Base-by-base conservation (phyloP, 2,888 invertebrate genomes). In the Cordilura impudica region DNA sequence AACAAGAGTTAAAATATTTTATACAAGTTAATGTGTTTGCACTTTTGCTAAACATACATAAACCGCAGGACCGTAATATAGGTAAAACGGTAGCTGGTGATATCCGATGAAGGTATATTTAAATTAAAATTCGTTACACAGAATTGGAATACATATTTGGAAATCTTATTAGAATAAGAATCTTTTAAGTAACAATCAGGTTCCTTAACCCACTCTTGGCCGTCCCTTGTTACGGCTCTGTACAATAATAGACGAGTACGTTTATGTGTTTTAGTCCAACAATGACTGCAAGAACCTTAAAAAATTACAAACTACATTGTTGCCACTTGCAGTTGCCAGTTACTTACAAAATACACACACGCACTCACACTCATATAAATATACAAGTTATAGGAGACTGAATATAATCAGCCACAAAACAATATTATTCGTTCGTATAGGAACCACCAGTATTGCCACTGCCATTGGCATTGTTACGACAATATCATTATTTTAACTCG, bases 11-110 rank as follows among this genome's bases (percentile, higher is more conserved):
- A 61, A 74, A 71, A 47, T 26, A 18, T 66, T 71, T 54, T 51
- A 35, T 26, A 51, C 61, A 67, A 63, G 56, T 67, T 77, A 72
- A 67, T 72, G 29, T 21, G 53, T 77, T 77, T 71, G 71, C 29
- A 61, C 35, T 71, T 71, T 66, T 61, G 8, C 43, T 14, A 4
- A 19, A 39, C 19, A 2, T n/a, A 26, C 6, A 26, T 26, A 26
- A 26, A 26, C n/a, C n/a, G 26, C 26, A 26, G 26, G 6, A 4
- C 26, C 19, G 16, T 47, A 47, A 16, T 14, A 8, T 7, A 19
- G 8, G 2, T n/a, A n/a, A n/a, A n/a, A n/a, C n/a, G n/a, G n/a
- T n/a, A n/a, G n/a, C n/a, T n/a, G 14, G 14, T 47, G 6, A 16
- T 43, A 0, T 43, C 14, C n/a, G 14, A 43, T 43, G 45, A 47